Evolutionary conservation across 2,888 invertebrate genomes (phyloP), one percentile per base, ranked within the genome.

Genomic region (Ophion obscuratus): DNA sequence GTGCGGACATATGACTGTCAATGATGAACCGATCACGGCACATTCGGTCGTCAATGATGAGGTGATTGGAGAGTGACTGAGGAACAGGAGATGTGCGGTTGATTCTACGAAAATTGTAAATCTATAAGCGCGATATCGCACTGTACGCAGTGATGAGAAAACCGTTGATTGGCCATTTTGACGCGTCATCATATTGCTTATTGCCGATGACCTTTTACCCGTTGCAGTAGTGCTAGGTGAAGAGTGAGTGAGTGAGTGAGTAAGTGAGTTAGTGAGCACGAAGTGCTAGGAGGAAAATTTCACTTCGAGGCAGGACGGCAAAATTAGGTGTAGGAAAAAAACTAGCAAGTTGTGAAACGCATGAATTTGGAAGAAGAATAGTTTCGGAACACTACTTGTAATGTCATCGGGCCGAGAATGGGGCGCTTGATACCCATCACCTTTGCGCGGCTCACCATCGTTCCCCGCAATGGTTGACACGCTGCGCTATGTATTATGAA

Each of bases 341-440:
- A 57, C 31, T 53, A 20, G 64, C 17, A 53, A 24, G 77, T 6
- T 40, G 66, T 61, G 71, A 70, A 87, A 85, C 83, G 87, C 57
- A 57, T 64, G 44, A 10, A 53, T 67, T 67, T 66, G 57, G 77
- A 78, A 82, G 83, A 77, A 88, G 87, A 84, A 87, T 87, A 88
- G 87, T 89, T 90, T 89, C 83, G 85, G 85, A 85, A 88, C 86
- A 85, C 74, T 78, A 86, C 82, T 73, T 85, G 87, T 85, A 79
- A 82, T 75, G 86, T 88, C 81, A 81, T 85, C 44, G 81, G 75
- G 77, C 73, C 82, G 76, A 87, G 86, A 88, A 88, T 87, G 88
- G 88, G 87, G 87, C 83, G 84, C 76, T 81, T 81, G 77, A 76
- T 57, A 70, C 70, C 62, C 70, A 62, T 81, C 61, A 24, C 67